These are phyloP conservation scores for Drosophila siamana DNA, from an alignment of 2,888 invertebrate species.

Conservation along the genomic window DNA sequence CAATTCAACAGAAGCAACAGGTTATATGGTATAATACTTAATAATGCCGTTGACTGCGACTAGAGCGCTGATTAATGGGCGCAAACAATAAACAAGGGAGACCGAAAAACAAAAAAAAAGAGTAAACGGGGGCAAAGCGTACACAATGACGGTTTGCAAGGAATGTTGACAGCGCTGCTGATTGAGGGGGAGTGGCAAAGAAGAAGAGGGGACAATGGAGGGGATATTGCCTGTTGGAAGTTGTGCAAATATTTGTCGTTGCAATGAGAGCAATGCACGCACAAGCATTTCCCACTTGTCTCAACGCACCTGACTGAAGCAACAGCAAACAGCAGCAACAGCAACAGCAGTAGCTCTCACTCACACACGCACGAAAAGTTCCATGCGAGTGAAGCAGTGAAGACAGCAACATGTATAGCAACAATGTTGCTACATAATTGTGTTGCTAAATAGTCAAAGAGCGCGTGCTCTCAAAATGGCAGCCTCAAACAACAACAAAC, in stretches of 20 bases:
- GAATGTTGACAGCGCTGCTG: conserved; percentile 34
- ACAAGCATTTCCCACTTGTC: conserved; percentile 75
- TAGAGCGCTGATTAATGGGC: conserved; percentile 71
- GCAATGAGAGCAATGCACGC: conserved; percentile 80
- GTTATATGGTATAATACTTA: conserved; percentile 35
- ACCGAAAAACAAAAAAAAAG: conserved; percentile 8
- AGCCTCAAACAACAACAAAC: conserved; percentile 23
- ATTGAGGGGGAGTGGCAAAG: background rate
- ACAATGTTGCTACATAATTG: conserved; percentile 69
- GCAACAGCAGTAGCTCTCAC: background rate
- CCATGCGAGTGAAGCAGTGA: conserved; percentile 31
- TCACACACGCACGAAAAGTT: conserved; percentile 42
- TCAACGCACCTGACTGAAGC: conserved; percentile 70
- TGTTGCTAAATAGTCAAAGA: conserved; percentile 19
- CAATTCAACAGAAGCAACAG: conserved; percentile 50
- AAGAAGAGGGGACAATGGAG: background rate
- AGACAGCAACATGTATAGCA: conserved; percentile 41
- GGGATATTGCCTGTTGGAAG: conserved; percentile 23
- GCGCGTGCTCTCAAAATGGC: conserved; percentile 33
- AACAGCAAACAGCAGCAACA: conserved; percentile 25
- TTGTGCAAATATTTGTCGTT: conserved; percentile 74
- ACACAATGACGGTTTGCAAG: conserved; percentile 28
- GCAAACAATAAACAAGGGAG: conserved; percentile 69
- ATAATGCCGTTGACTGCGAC: conserved; percentile 56
- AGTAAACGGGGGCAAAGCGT: conserved; percentile 43